Evolutionary conservation across 64 coral and sea anemone genomes (phyloP), one percentile per base, ranked within the genome.

Genomic region (Montipora efflorescens): DNA sequence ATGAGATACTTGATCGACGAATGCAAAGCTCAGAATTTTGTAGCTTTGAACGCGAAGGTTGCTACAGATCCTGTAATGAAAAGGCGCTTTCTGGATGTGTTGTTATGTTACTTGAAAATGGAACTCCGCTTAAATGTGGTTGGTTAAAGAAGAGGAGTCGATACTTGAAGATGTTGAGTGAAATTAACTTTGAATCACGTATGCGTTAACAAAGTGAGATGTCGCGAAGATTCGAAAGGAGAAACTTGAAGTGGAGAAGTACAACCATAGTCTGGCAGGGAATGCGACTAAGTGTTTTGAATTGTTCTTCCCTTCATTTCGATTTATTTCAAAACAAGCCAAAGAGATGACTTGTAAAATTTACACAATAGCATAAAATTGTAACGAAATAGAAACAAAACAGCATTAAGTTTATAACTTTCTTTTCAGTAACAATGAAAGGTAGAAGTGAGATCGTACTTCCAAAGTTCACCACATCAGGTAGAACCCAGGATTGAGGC

Each of bases 1-100:
- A 98, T 98, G 96, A 88, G 67, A 50, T 98, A 98, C 67, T 59
- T 98, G 62, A 57, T 95, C 16, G 96, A 98, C 8, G 96, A 98
- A 9, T 79, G 96, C 70, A 91, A 95, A 25, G 93, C 92, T 9
- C 87, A 83, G 43, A 98, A 84, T 47, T 94, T 85, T 19, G 96
- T 98, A 7, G 96, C 75, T 8, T 82, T 98, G 19, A 98, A 98
- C 71, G 96, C 96, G 5, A 95, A 92, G 48, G 83, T 98, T 18
- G 96, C 96, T 9, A 92, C 93, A 8, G 93, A 98, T 50, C 52
- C 87, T 21, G 79, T 70, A 1, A 67, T 98, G 28, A 90, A 87
- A 45, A 94, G 93, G 10, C 77, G 96, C 21, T 92, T 94, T 79
- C 59, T 92, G 64, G 96, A 98, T 76, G 96, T 98, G 47, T 77